Conservation (phyloP, 1,140 invertebrate genomes). For the Potamilus streckersoni region DNA sequence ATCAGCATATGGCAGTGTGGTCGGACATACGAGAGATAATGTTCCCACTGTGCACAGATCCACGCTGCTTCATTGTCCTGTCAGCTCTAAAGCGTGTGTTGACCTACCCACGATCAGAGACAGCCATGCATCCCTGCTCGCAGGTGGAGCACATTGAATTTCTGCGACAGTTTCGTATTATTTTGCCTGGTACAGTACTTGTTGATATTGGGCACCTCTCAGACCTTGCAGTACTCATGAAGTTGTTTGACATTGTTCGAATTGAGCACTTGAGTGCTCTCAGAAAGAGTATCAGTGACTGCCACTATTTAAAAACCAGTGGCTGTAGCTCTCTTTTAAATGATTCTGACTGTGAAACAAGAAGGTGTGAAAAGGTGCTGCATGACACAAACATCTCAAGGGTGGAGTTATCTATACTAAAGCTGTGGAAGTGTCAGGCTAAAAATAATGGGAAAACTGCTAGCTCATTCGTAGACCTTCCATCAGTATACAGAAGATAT, state of each 20-base stretch:
- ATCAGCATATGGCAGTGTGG: constrained; percentile 14
- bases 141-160: constrained; percentile 13
- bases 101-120: constrained; percentile 7
- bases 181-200: constrained; percentile 15
- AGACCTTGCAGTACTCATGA: neutral
- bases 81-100: constrained; percentile 7
- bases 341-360: too few relatives aligned
- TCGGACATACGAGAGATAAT: constrained; percentile 17
- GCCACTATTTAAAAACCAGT: too few relatives aligned
- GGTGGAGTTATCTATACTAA: too few relatives aligned
- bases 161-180: constrained; percentile 11
- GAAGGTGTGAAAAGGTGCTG: too few relatives aligned
- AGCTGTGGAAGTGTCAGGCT: too few relatives aligned
- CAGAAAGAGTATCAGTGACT: too few relatives aligned
- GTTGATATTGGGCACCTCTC: constrained; percentile 13
- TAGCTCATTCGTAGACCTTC: too few relatives aligned
- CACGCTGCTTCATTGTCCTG: constrained; percentile 19
- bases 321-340: too few relatives aligned
- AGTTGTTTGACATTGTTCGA: constrained; percentile 11
- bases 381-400: too few relatives aligned
- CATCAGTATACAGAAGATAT: too few relatives aligned
- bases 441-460: too few relatives aligned
- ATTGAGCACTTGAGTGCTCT: constrained; percentile 5
- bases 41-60: constrained; percentile 13
- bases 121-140: constrained; percentile 15